Base-by-base conservation (phyloP, 2,113 vertebrate genomes). In the Pithys albifrons region DNA sequence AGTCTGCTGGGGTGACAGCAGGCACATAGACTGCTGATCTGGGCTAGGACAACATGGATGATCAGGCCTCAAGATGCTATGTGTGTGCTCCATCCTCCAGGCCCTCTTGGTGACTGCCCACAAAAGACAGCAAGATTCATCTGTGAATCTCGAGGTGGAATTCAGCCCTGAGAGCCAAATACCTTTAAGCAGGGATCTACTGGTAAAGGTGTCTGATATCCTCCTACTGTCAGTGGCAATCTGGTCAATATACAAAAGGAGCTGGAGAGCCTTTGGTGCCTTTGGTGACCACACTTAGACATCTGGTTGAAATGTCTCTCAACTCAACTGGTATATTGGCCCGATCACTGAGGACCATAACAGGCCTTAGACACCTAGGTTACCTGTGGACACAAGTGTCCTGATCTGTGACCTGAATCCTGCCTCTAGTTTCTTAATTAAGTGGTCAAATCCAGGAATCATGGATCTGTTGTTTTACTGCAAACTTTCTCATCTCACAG, bases 271-370 rank as follows among this genome's bases (percentile, higher is more conserved):
- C n/a, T 73, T 76, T 70, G 35, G 41, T 45, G 54, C 6, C n/a
- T 77, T 78, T 66, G 35, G 46, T 45, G 64, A n/a, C 70, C 46
- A 35, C 24, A 13, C 12, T 14, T 48, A 31, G 48, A 20, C 5
- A 4, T 23, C 16, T 43, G 37, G 24, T 27, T n/a, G 43, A 64
- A 91, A 43, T 0, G 0, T 5, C 27, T 78, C 14, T 28, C 0
- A 0, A 22, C 22, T 39, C 62, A 43, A 10, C 9, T 37, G 37
- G 8, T 61, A n/a, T 43, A 12, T 25, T 12, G 10, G 23, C 25
- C 28, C 48, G 49, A 37, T 57, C 1, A 1, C 33, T 33, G 19
- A 33, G 27, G 48, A 23, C 23, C 14, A 2, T 5, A 19, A 43
- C 6, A 23, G 29, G 8, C 9, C 25, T 79, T n/a, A 52, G 62